Evolutionary conservation across 2,888 invertebrate genomes (phyloP), one percentile per base, ranked within the genome.

Genomic region (Euproctis similis): DNA sequence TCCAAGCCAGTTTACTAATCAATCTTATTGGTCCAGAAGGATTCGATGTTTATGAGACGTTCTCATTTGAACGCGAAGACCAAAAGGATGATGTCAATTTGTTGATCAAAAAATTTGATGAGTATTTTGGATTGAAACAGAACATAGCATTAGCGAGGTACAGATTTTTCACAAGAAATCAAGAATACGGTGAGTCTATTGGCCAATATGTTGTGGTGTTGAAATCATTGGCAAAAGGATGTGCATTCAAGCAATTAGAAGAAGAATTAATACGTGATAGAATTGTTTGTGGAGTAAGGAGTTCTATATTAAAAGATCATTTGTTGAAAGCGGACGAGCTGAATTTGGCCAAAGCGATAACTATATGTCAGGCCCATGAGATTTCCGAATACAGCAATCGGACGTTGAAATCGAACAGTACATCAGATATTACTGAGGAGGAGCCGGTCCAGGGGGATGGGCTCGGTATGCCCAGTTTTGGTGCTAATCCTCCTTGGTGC

Each of bases 251-350:
- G 12, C 6, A 6, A 4, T 18, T 31, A 12, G 24, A 31, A 12
- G 21, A 36, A 2, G 28, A 24, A 8, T 21, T 36, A 3, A 29
- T 31, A 12, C 28, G 35, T 6, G 35, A 35, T 12, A 31, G 31
- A 9, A 35, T 35, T n/a, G 32, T 36, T 9, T 31, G 36, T 17
- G 36, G 36, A 4, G 26, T 36, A 16, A 13, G 12, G 3, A 28
- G 9, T 14, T 14, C 16, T 2, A 8, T 18, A 2, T 28, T 25
- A 7, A 9, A 28, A 7, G 32, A 32, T 9, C 12, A 28, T 8
- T 28, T 28, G n/a, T 21, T 32, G 2, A 9, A 28, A 8, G 13
- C 21, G 8, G 22, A 22, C 22, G 9, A 10, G 2, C 6, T 21
- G 2, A 21, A 4, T 5, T 10, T 21, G 10, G 21, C 9, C 4